phyloP scores from a whole-genome alignment of 2,888 invertebrate species.

The Meteorus cinctellus region DNA sequence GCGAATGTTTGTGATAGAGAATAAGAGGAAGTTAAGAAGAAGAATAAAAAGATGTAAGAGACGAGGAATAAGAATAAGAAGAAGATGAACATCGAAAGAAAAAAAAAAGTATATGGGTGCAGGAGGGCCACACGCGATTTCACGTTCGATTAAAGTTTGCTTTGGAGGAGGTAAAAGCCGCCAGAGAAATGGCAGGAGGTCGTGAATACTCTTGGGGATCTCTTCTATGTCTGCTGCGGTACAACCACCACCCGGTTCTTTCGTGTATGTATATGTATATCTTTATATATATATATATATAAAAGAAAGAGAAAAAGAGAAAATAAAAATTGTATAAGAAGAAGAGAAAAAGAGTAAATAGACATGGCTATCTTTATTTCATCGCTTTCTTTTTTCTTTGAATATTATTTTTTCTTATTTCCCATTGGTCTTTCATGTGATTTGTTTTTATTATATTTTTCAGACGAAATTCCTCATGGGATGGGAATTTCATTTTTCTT shows the following conservation, averaged over 20 bases:
- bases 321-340: neutral
- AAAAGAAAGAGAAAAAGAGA: neutral
- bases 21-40: neutral
- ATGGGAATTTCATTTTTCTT: neutral
- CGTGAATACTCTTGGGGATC: slow-evolving; percentile 29
- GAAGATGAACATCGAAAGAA: neutral
- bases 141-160: slow-evolving; percentile 39
- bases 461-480: too few species aligned
- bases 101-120: slow-evolving; percentile 1
- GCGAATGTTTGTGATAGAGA: slow-evolving; percentile 10
- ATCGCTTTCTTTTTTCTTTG: neutral
- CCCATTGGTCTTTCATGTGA: neutral
- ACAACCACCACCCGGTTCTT: neutral
- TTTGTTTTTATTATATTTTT: neutral
- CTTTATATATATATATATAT: neutral
- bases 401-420: neutral
- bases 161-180: slow-evolving; percentile 27
- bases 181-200: slow-evolving; percentile 23
- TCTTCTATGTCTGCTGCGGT: slow-evolving; percentile 23
- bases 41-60: neutral
- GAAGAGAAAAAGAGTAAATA: neutral
- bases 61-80: neutral
- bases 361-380: too few species aligned
- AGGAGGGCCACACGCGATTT: slow-evolving; percentile 38
- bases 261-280: neutral